Percentiles rank a stretch among this genome's conserved stretches.
phyloP scores from a whole-genome alignment of 2,797 vertebrate genomes.

The Octomys mimax region DNA sequence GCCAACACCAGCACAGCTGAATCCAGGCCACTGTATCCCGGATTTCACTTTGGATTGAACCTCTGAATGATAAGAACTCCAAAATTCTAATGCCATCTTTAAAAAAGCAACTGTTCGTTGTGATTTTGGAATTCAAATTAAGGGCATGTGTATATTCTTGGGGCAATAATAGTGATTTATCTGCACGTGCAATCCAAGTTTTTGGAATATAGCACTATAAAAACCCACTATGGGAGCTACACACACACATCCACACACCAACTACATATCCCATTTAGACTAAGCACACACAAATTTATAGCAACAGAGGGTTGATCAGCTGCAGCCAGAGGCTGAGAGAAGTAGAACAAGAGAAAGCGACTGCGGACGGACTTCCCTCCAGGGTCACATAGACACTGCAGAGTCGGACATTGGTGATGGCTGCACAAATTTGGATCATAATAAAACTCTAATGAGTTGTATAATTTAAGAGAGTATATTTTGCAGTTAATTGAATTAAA shows the following conservation, averaged over 20 bases:
- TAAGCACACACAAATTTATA: not conserved
- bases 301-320: not conserved
- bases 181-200: not conserved
- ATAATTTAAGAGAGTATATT: not conserved
- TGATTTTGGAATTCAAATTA: conserved; percentile 8
- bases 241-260: not conserved
- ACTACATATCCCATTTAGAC: not conserved
- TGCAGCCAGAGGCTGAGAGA: not conserved
- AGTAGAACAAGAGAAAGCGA: not conserved
- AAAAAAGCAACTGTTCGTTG: not conserved
- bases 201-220: not conserved
- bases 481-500: not conserved
- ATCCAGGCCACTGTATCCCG: not conserved
- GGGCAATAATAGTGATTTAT: not conserved
- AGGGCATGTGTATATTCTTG: not conserved
- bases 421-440: not conserved
- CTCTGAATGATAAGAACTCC: not conserved
- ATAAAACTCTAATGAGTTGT: not conserved
- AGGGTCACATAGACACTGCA: not conserved
- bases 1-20: not conserved
- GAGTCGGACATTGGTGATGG: not conserved
- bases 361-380: not conserved
- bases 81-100: not conserved
- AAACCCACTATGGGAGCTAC: not conserved
- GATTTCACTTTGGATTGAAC: not conserved